Evolutionary conservation across 2,797 vertebrate species (phyloP), one percentile per base, ranked within the genome.

Genomic region (Nyctalus aviator): DNA sequence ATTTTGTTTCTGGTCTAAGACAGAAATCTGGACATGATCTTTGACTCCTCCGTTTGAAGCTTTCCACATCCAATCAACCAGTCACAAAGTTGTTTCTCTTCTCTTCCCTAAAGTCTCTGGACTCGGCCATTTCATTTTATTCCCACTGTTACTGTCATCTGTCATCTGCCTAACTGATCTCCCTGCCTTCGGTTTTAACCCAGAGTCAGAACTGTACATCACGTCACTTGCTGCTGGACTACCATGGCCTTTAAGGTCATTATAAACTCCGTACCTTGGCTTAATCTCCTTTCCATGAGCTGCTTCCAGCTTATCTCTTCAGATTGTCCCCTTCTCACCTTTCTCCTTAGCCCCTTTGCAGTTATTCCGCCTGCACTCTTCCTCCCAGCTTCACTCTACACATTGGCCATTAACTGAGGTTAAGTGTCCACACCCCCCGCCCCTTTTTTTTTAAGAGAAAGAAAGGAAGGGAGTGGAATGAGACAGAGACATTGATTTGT

Each of bases 1-100:
- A 83, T 73, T 92, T 85, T 88, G 30, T 73, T 95, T 91, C 18
- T 62, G 41, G 53, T 50, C 23, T 64, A 77, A 48, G n/a, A 15
- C 69, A 84, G 73, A 93, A 76, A 46, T 94, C 44, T 91, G 9
- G 4, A 12, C 20, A 59, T 95, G 14, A 79, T 78, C 90, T n/a
- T 81, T 27, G 25, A 89, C 14, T 44, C 3, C 17, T 94, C 5
- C 4, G 10, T 69, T 77, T 82, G 21, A 83, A 25, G 21, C 35
- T 90, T 85, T 88, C 46, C 55, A 78, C 8, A 32, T 86, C 23
- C 44, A 79, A 0, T 35, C 12, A 75, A 1, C 46, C 78, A 73
- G 35, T 50, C 55, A 77, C n/a, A 32, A 17, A n/a, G 18, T 78
- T 79, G 55, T 90, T 94, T 68, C n/a, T 73, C 0, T 84, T 81